phyloP scores from a whole-genome alignment of 2,113 vertebrate genomes.

The Hippocampus zosterae region DNA sequence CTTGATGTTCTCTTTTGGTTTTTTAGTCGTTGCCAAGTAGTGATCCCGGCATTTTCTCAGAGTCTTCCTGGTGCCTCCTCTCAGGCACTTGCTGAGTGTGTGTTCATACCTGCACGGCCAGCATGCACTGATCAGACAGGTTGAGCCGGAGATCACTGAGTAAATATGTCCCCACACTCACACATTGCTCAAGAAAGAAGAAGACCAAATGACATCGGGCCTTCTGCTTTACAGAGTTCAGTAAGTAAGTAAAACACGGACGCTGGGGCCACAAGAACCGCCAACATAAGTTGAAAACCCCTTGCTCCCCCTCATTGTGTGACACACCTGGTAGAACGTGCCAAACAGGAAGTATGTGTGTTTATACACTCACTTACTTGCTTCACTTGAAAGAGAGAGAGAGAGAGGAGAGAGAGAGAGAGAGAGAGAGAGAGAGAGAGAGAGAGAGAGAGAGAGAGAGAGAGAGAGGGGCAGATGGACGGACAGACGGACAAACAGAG shows the following conservation, averaged over 20 bases:
- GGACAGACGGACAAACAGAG: too few relatives aligned
- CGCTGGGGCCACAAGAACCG: conserved; percentile 23
- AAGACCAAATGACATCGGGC: background rate
- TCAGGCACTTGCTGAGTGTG: conserved; percentile 21
- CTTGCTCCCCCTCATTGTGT: conserved; percentile 3
- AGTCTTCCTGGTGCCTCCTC: background rate
- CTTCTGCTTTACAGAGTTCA: background rate
- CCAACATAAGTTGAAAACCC: conserved; percentile 19
- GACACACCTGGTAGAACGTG: conserved; percentile 51
- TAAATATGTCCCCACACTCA: conserved; percentile 25
- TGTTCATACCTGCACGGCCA: conserved; percentile 34
- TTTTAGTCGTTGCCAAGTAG: background rate
- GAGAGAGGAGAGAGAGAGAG: too few relatives aligned
- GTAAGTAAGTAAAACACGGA: conserved; percentile 25
- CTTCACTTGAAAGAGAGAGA: background rate
- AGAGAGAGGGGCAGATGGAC: too few relatives aligned
- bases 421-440: too few relatives aligned
- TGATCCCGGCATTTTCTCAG: background rate
- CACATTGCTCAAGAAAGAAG: conserved; percentile 1
- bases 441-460: too few relatives aligned
- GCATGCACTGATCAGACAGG: conserved; percentile 59
- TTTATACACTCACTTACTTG: background rate
- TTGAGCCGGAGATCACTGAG: conserved; percentile 45
- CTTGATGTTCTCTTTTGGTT: conserved; percentile 30
- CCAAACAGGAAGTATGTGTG: conserved; percentile 48